Percentiles rank a stretch among this genome's conserved stretches.
Conservation (phyloP, 2,797 vertebrate species). For the Clarias platycephalus region DNA sequence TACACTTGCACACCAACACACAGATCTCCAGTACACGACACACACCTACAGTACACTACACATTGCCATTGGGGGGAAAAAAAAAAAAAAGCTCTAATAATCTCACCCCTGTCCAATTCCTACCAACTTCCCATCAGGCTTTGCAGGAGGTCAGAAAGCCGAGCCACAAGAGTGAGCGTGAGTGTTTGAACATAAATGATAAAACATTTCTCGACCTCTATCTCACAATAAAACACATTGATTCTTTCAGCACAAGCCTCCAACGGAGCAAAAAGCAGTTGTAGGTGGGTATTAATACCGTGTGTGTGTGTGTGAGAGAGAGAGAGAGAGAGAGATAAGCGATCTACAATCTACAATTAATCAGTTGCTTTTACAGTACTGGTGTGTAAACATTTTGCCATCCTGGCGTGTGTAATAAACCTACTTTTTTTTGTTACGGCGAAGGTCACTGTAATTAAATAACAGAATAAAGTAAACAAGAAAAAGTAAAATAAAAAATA, state of each 20-base stretch:
- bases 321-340: no score
- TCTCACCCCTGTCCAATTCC: not conserved
- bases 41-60: not conserved
- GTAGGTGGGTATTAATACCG: not conserved
- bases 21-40: not conserved
- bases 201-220: not conserved
- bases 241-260: not conserved
- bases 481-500: no score
- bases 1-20: not conserved
- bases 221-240: not conserved
- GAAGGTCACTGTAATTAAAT: no score
- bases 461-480: no score
- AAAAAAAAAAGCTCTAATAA: not conserved
- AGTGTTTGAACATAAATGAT: not conserved
- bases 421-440: no score
- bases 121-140: slow-evolving; percentile 10
- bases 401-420: not conserved
- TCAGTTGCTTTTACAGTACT: not conserved
- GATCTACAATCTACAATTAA: no score
- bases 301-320: no score
- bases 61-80: not conserved
- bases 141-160: not conserved
- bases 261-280: not conserved
- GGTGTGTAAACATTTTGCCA: not conserved
- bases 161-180: not conserved